Conservation (phyloP, 2,113 vertebrate species). For the Brienomyrus brachyistius region DNA sequence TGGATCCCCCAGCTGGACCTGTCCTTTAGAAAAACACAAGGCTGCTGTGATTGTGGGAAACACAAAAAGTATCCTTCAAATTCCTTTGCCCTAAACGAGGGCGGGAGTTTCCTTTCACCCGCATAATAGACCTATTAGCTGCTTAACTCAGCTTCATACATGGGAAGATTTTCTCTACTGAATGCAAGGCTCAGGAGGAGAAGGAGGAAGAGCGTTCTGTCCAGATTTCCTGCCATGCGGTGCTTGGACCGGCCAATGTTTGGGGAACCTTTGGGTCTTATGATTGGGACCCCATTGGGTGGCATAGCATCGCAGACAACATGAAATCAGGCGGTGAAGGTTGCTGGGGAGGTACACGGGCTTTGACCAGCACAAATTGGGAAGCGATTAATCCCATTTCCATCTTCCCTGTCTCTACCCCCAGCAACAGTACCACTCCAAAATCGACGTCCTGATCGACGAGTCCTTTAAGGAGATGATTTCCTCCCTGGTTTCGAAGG, state of each 20-base stretch:
- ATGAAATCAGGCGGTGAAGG: not conserved
- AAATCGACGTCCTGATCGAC: constrained; percentile 93
- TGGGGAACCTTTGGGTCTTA: not conserved
- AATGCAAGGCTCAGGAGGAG: not conserved
- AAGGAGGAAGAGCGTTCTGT: not conserved
- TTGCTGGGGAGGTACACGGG: not conserved
- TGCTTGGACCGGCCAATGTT: not conserved
- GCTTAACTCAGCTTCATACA: constrained; percentile 83
- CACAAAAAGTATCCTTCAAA: constrained; percentile 98
- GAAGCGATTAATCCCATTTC: not conserved
- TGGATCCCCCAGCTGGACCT: constrained; percentile 77
- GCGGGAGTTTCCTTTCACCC: constrained; percentile 81
- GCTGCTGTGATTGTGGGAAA: constrained; percentile 84
- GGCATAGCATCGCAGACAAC: not conserved
- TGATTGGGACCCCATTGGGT: not conserved
- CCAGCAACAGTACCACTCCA: constrained; percentile 97
- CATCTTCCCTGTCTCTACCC: constrained; percentile 46
- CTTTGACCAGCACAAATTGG: not conserved
- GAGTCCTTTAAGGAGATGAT: constrained; percentile 87
- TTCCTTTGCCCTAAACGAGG: constrained; percentile 84
- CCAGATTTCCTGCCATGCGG: not conserved
- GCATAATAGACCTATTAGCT: constrained; percentile 91
- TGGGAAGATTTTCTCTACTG: constrained; percentile 71
- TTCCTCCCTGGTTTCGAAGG: constrained; percentile 86
- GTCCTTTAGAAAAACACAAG: constrained; percentile 80